These are phyloP conservation scores for Parapsyche elsis DNA, from an alignment of 1,140 invertebrate genomes.

Conservation along the genomic window DNA sequence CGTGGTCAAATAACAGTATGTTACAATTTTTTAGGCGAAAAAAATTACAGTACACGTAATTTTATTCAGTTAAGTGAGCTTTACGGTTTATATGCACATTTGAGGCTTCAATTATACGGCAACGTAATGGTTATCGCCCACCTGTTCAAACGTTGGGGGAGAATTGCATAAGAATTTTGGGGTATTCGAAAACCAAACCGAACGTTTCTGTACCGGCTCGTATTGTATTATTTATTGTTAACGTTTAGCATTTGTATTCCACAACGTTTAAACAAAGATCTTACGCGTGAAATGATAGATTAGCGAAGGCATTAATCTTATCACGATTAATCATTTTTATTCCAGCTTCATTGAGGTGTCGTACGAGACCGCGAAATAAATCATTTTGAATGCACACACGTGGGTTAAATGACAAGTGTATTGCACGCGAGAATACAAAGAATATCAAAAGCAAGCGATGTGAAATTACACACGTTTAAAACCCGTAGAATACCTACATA, in stretches of 20 bases:
- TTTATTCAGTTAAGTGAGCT: conserved; percentile 8
- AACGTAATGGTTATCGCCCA: conserved; percentile 53
- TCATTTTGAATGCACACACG: conserved; percentile 27
- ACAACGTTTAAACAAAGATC: background rate
- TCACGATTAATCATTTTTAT: conserved; percentile 34
- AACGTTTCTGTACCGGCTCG: background rate
- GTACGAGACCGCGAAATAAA: conserved; percentile 28
- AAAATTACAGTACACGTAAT: background rate
- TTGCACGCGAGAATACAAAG: conserved; percentile 19
- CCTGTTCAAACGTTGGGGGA: conserved; percentile 45
- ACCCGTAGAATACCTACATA: too few relatives aligned
- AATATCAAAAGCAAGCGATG: background rate
- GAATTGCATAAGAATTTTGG: conserved; percentile 21
- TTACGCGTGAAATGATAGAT: conserved; percentile 2
- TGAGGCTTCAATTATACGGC: conserved; percentile 37
- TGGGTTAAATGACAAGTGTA: conserved; percentile 25
- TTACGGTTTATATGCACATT: conserved; percentile 28
- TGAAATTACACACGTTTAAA: too few relatives aligned
- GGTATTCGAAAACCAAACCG: background rate
- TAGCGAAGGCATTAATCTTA: conserved; percentile 21
- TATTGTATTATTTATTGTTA: background rate
- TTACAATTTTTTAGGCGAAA: too few relatives aligned
- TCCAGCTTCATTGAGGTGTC: conserved; percentile 30
- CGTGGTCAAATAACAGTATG: too few relatives aligned
- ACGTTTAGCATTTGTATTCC: background rate